phyloP scores from a whole-genome alignment of 2,888 invertebrate species.

The Chesias legatella region DNA sequence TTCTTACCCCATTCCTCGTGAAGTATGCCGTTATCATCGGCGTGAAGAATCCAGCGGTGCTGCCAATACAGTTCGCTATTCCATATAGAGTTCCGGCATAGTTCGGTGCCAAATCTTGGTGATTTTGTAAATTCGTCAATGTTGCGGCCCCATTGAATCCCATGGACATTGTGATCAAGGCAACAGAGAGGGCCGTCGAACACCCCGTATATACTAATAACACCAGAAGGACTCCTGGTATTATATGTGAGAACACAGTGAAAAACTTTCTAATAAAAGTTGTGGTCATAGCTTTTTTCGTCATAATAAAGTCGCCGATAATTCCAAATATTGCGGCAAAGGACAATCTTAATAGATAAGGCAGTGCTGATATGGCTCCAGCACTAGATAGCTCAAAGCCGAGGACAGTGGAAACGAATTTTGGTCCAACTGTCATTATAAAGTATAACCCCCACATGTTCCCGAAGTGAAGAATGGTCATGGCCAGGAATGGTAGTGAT shows the following conservation, averaged over 20 bases:
- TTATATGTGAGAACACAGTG: conserved; percentile 81
- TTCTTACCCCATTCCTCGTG: conserved; percentile 75
- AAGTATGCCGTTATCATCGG: conserved; percentile 86
- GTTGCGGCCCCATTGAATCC: conserved; percentile 84
- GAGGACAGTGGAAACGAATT: conserved; percentile 86
- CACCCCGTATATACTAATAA: conserved; percentile 82
- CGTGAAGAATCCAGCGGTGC: conserved; percentile 86
- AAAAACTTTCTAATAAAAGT: conserved; percentile 82
- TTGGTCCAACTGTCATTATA: conserved; percentile 87
- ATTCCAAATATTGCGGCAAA: conserved; percentile 86
- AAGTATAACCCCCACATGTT: conserved; percentile 89
- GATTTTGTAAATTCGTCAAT: conserved; percentile 81
- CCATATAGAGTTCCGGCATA: conserved; percentile 89
- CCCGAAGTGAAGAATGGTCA: conserved; percentile 85
- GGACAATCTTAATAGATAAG: conserved; percentile 85
- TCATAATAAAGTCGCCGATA: conserved; percentile 82
- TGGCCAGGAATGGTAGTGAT: conserved; percentile 85
- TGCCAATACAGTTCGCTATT: conserved; percentile 87
- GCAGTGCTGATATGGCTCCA: conserved; percentile 85
- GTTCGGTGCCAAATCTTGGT: conserved; percentile 89
- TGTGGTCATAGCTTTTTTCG: conserved; percentile 61
- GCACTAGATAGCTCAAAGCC: conserved; percentile 86
- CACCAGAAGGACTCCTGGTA: conserved; percentile 76
- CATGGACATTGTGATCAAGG: conserved; percentile 83
- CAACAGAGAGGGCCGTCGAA: conserved; percentile 81